These are phyloP conservation scores for Petrocephalus schoutedeni DNA, from an alignment of 2,797 vertebrate species.

Conservation along the genomic window DNA sequence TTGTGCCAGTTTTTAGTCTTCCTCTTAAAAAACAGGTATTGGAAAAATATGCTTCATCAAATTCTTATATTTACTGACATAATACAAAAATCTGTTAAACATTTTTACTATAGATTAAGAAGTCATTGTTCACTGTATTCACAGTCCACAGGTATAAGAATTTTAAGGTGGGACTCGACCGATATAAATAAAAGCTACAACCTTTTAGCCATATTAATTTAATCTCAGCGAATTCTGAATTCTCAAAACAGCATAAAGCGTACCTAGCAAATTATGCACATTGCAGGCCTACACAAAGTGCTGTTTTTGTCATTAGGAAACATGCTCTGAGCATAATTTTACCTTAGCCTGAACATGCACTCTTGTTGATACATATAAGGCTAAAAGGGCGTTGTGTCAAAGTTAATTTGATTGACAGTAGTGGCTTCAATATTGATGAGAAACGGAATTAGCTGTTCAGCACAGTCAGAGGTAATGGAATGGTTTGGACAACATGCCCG, in stretches of 20 bases:
- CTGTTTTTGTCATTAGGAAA: background rate
- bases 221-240: background rate
- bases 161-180: background rate
- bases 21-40: background rate
- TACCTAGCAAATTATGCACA: background rate
- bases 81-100: background rate
- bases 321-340: background rate
- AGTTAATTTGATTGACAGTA: slow-evolving; percentile 17
- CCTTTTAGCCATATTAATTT: background rate
- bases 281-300: background rate
- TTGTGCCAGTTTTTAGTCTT: background rate
- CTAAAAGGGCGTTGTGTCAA: background rate
- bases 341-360: background rate
- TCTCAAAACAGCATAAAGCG: background rate
- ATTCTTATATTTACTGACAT: background rate
- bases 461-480: slow-evolving; percentile 22
- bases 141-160: background rate
- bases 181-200: background rate
- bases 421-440: slow-evolving; percentile 24
- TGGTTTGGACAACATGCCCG: slow-evolving; percentile 42
- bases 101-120: background rate
- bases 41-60: background rate
- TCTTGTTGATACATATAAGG: slow-evolving; percentile 1
- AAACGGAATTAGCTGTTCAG: slow-evolving; percentile 21
- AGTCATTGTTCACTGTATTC: background rate